Evolutionary conservation across 2,113 vertebrate genomes (phyloP).

Genomic region (Pyxicephalus adspersus): DNA sequence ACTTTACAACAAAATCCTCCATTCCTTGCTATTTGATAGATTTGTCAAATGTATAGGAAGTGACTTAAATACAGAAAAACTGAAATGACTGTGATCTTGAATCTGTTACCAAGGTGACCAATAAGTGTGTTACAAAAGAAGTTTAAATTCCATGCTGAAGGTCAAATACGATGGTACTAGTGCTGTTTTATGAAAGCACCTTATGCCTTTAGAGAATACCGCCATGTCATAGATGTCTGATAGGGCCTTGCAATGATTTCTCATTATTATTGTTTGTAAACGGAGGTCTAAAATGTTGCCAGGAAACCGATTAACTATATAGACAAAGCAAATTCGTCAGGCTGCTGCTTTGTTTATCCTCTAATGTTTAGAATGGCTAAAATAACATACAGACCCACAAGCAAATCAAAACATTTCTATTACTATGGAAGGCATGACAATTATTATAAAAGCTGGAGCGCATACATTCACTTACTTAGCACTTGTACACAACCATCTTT

Average conservation of each 20-base stretch:
- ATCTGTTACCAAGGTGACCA: conserved; percentile 37
- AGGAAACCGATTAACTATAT: conserved; percentile 33
- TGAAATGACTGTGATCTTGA: conserved; percentile 24
- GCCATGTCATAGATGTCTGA: conserved; percentile 23
- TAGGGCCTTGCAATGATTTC: conserved; percentile 13
- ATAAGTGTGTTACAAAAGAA: conserved; percentile 15
- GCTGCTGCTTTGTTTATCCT: conserved; percentile 21
- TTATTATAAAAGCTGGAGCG: conserved; percentile 4
- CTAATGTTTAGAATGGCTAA: conserved; percentile 18
- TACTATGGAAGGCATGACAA: conserved; percentile 24
- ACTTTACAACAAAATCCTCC: background rate
- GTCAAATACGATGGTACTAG: conserved; percentile 14
- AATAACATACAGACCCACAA: conserved; percentile 26
- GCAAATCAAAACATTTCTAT: conserved; percentile 36
- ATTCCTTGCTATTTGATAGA: background rate
- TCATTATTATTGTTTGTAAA: conserved; percentile 44
- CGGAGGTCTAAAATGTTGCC: conserved; percentile 26
- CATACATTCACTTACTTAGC: background rate
- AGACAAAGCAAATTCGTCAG: conserved; percentile 38
- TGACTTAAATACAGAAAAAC: conserved; percentile 10
- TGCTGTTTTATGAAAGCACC: conserved; percentile 26
- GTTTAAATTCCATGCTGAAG: conserved; percentile 26
- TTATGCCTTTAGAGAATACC: conserved; percentile 15
- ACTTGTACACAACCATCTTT: background rate
- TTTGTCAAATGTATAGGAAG: conserved; percentile 3